Percentiles rank a stretch among this genome's conserved stretches.
Evolutionary conservation across 2,888 invertebrate species (phyloP).

Genomic region (Brenthis ino): DNA sequence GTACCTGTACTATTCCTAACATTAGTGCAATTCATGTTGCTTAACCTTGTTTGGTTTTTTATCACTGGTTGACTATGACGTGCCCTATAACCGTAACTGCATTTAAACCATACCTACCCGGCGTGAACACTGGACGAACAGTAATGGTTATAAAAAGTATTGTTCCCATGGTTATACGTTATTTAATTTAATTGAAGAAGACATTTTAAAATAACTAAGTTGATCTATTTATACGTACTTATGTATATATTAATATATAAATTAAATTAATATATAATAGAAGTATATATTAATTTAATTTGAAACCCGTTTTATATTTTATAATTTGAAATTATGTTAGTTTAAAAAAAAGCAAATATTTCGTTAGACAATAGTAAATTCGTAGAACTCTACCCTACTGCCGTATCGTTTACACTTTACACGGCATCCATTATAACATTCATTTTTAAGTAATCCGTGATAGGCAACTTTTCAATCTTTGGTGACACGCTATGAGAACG

Average conservation of each 20-base stretch:
- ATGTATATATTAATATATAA: no score
- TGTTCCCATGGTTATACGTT: background rate
- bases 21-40: conserved; percentile 54
- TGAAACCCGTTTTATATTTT: no score
- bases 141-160: conserved; percentile 30
- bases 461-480: conserved; percentile 25
- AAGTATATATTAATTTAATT: no score
- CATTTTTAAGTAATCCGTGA: conserved; percentile 15
- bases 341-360: background rate
- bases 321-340: no score
- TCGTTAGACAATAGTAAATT: background rate
- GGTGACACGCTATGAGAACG: conserved; percentile 22
- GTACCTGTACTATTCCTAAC: conserved; percentile 50
- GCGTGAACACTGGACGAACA: conserved; percentile 38
- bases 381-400: background rate
- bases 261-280: no score
- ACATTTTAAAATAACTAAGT: no score
- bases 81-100: conserved; percentile 49
- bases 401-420: conserved; percentile 22
- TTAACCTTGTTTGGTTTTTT: conserved; percentile 69
- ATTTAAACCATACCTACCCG: conserved; percentile 43
- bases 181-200: no score
- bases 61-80: conserved; percentile 48
- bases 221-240: no score
- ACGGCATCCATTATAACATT: conserved; percentile 23